Evolutionary conservation across 2,888 invertebrate species (phyloP).

Genomic region (Protodeltote pygarga): DNA sequence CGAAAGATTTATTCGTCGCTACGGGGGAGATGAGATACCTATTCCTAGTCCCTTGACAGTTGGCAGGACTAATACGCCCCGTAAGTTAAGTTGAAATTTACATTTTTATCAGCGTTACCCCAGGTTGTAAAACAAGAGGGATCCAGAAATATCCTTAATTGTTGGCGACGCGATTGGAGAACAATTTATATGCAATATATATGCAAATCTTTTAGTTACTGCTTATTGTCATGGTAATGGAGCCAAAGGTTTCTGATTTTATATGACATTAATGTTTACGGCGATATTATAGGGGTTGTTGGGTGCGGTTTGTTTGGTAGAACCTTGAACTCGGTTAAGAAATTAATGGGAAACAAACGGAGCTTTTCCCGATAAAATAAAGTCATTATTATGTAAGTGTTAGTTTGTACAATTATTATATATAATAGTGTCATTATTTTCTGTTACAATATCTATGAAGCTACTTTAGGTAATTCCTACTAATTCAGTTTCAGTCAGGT

Average conservation of each 20-base stretch:
- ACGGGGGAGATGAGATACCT: constrained; percentile 66
- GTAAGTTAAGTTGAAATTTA: constrained; percentile 64
- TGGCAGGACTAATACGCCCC: constrained; percentile 56
- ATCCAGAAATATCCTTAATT: constrained; percentile 69
- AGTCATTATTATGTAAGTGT: constrained; percentile 14
- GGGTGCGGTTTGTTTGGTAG: constrained; percentile 39
- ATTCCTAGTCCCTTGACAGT: constrained; percentile 59
- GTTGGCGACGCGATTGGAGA: constrained; percentile 59
- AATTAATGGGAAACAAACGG: constrained; percentile 12
- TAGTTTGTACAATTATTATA: constrained; percentile 3
- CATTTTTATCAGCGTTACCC: constrained; percentile 66
- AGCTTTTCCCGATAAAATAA: constrained; percentile 9
- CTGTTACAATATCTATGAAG: no score
- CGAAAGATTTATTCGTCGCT: constrained; percentile 71
- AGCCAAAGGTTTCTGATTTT: constrained; percentile 36
- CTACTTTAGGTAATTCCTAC: no score
- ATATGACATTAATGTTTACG: constrained; percentile 41
- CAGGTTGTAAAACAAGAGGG: constrained; percentile 69
- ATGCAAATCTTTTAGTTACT: constrained; percentile 70
- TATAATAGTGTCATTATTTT: not conserved
- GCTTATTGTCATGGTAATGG: constrained; percentile 60
- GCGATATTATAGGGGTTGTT: constrained; percentile 31
- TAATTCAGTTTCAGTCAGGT: no score
- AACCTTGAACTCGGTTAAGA: constrained; percentile 26
- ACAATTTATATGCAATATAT: constrained; percentile 77